These are phyloP conservation scores for Suillia variegata DNA, from an alignment of 2,888 invertebrate genomes.

Conservation along the genomic window DNA sequence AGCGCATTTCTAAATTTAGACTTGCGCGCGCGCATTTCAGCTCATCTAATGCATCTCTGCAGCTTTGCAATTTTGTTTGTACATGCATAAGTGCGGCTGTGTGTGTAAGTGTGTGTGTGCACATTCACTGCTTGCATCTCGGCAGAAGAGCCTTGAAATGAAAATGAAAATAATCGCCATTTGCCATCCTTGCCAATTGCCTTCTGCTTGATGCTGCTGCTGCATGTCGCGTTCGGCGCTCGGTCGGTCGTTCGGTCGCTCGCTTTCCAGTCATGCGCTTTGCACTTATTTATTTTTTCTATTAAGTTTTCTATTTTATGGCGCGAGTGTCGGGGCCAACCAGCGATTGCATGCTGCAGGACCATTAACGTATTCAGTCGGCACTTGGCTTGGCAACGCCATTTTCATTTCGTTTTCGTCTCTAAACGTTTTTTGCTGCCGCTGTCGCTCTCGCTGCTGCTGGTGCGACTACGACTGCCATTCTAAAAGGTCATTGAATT, in stretches of 20 bases:
- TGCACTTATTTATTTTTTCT: neutral
- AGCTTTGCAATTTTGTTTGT: neutral
- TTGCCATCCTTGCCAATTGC: constrained; percentile 12
- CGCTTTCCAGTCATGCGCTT: neutral
- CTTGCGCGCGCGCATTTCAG: too few relatives aligned
- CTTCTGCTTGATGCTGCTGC: neutral
- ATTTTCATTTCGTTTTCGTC: neutral
- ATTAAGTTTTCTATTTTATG: neutral
- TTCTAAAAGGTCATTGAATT: neutral
- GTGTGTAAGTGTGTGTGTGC: neutral
- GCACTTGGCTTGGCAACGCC: neutral
- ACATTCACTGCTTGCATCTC: too few relatives aligned
- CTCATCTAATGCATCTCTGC: neutral
- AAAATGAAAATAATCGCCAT: constrained; percentile 35
- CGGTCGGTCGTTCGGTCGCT: neutral
- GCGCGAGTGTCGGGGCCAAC: neutral
- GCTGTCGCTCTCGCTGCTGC: neutral
- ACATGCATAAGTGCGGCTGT: neutral
- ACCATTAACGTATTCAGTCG: neutral
- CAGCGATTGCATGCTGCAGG: neutral
- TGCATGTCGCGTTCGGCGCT: too few relatives aligned
- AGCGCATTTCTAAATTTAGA: too few relatives aligned
- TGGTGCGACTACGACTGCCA: neutral
- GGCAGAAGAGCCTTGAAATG: constrained; percentile 34
- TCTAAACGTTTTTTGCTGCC: neutral